phyloP scores from a whole-genome alignment of 1,140 invertebrate genomes.

The Drosophila repleta region DNA sequence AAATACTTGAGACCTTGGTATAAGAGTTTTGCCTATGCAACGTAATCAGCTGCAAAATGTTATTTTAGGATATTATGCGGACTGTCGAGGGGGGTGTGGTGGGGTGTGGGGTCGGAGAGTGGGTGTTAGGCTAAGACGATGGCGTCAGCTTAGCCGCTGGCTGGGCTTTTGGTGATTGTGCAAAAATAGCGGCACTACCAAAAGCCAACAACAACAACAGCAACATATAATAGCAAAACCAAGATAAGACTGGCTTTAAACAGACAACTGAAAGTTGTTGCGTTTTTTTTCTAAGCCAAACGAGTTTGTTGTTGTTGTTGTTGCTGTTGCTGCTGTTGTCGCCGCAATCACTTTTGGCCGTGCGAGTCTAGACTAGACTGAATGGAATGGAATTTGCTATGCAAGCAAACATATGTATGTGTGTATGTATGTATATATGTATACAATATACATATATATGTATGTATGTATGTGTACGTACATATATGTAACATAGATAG shows the following conservation, averaged over 20 bases:
- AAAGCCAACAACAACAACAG: slow-evolving; percentile 20
- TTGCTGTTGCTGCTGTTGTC: slow-evolving; percentile 49
- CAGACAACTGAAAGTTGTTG: slow-evolving; percentile 75
- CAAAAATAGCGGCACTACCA: slow-evolving; percentile 36
- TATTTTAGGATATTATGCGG: slow-evolving; percentile 2
- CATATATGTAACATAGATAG: slow-evolving; percentile 1
- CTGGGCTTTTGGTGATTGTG: slow-evolving; percentile 51
- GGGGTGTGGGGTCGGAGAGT: not conserved
- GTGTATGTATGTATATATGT: not conserved
- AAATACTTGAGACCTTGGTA: not conserved
- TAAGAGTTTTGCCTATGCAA: not conserved
- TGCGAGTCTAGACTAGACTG: slow-evolving; percentile 58
- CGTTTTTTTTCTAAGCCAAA: slow-evolving; percentile 69
- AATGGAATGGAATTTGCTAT: slow-evolving; percentile 57
- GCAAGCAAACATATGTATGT: slow-evolving; percentile 1
- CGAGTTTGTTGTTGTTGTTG: slow-evolving; percentile 59
- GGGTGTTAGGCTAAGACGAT: slow-evolving; percentile 22
- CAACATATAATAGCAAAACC: slow-evolving; percentile 48
- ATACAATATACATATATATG: slow-evolving; percentile 6
- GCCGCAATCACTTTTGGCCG: slow-evolving; percentile 71
- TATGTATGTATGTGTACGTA: not conserved
- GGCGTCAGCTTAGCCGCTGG: slow-evolving; percentile 45
- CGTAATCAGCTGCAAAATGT: not conserved
- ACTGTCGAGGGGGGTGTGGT: not conserved
- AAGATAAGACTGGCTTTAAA: slow-evolving; percentile 57